These are phyloP conservation scores for Euphysa ruthae DNA, from an alignment of 30 jellyfish, hydroid and myxozoan species.

Conservation along the genomic window DNA sequence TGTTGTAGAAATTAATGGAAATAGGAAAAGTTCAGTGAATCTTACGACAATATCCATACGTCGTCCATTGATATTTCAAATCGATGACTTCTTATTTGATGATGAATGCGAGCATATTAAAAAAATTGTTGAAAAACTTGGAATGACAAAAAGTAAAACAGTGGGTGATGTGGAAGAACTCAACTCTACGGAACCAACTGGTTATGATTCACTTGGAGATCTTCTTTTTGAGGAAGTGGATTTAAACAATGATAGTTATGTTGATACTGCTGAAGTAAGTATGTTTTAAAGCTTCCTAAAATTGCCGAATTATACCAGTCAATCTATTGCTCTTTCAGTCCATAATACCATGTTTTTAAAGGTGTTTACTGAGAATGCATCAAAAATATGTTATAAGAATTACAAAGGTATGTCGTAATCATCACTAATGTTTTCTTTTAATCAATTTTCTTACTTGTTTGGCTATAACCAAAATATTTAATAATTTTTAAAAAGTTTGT, in stretches of 20 bases:
- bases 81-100: conserved; percentile 26
- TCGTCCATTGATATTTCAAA: conserved; percentile 30
- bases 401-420: no score
- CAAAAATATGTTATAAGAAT: no score
- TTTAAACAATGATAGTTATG: background rate
- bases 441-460: no score
- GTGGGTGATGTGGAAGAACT: background rate
- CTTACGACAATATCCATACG: conserved; percentile 26
- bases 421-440: no score
- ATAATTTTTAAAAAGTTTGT: no score
- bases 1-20: background rate
- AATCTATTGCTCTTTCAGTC: no score
- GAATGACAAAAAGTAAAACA: conserved; percentile 21
- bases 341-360: no score
- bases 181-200: background rate
- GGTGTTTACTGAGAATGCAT: no score
- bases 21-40: conserved; percentile 1
- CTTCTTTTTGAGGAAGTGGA: conserved; percentile 10
- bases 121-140: background rate
- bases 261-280: conserved; percentile 18
- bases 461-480: no score
- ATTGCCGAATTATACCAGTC: no score
- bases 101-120: conserved; percentile 30
- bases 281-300: no score
- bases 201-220: conserved; percentile 15